Evolutionary conservation across 2,797 vertebrate genomes (phyloP).

Genomic region (Agapornis canus): DNA sequence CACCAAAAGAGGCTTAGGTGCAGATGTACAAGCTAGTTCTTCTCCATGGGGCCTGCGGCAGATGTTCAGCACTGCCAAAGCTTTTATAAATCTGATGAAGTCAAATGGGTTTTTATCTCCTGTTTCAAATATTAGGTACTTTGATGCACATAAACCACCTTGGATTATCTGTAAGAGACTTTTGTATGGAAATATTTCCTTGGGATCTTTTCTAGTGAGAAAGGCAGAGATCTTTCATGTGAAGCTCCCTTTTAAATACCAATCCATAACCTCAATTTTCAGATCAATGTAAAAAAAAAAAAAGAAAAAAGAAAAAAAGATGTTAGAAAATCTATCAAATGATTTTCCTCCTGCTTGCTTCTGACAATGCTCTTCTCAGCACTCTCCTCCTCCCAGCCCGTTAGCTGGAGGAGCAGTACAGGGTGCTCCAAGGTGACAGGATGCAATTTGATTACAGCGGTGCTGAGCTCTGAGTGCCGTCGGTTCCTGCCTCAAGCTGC

Average conservation of each 20-base stretch:
- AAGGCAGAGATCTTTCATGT: background rate
- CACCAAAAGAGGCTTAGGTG: background rate
- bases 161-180: background rate
- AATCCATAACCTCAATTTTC: constrained; percentile 28
- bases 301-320: too few species aligned
- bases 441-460: background rate
- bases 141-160: background rate
- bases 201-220: background rate
- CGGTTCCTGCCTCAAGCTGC: background rate
- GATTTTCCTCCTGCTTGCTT: constrained; percentile 9
- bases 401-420: constrained; percentile 16
- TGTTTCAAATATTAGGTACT: background rate
- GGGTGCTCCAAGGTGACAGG: constrained; percentile 6
- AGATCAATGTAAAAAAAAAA: background rate
- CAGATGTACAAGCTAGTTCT: background rate
- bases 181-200: background rate
- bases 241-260: constrained; percentile 3
- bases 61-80: background rate
- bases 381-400: constrained; percentile 10
- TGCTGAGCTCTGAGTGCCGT: background rate
- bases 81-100: background rate
- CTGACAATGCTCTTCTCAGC: background rate
- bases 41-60: background rate
- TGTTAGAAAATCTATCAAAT: background rate
- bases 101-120: background rate